Conservation (phyloP, 2,888 invertebrate genomes). For the Drosophila monieri region DNA sequence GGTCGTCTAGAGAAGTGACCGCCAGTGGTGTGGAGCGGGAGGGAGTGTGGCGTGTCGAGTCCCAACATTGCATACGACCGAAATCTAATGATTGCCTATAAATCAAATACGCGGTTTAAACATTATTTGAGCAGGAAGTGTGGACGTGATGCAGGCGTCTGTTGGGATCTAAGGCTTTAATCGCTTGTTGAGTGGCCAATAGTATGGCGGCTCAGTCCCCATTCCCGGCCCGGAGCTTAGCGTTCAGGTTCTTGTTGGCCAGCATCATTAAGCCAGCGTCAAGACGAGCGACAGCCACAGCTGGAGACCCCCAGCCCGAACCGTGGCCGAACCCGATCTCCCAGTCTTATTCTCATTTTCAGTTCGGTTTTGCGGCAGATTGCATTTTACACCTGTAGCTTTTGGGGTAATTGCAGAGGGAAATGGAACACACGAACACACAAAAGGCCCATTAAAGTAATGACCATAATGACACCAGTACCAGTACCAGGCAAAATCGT, state of each 20-base stretch:
- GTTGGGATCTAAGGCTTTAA: slow-evolving; percentile 66
- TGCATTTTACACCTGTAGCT: slow-evolving; percentile 82
- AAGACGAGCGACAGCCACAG: slow-evolving; percentile 42
- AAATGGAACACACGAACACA: slow-evolving; percentile 36
- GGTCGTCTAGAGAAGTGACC: slow-evolving; percentile 31
- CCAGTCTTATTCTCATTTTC: slow-evolving; percentile 17
- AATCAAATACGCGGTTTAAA: slow-evolving; percentile 79
- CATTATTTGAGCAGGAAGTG: slow-evolving; percentile 82
- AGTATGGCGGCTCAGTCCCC: slow-evolving; percentile 1
- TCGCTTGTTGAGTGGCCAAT: slow-evolving; percentile 58
- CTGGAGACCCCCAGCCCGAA: slow-evolving; percentile 56
- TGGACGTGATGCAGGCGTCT: slow-evolving; percentile 71
- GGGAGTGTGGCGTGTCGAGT: slow-evolving; percentile 25
- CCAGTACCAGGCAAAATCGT: slow-evolving; percentile 8
- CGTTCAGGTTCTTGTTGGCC: slow-evolving; percentile 49
- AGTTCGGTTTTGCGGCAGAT: slow-evolving; percentile 49
- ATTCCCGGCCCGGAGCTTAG: slow-evolving; percentile 4
- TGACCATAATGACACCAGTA: slow-evolving; percentile 44
- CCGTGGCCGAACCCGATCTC: neutral
- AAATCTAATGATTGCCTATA: slow-evolving; percentile 81
- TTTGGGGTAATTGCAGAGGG: slow-evolving; percentile 67
- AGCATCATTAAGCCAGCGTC: slow-evolving; percentile 66
- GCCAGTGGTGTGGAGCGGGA: slow-evolving; percentile 14
- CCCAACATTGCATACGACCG: slow-evolving; percentile 63
- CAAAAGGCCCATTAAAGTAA: slow-evolving; percentile 46